A percentile compares a stretch with the other conserved stretches of the same genome.
These are phyloP conservation scores for Acleris cristana DNA, from an alignment of 2,888 invertebrate genomes.

Conservation along the genomic window DNA sequence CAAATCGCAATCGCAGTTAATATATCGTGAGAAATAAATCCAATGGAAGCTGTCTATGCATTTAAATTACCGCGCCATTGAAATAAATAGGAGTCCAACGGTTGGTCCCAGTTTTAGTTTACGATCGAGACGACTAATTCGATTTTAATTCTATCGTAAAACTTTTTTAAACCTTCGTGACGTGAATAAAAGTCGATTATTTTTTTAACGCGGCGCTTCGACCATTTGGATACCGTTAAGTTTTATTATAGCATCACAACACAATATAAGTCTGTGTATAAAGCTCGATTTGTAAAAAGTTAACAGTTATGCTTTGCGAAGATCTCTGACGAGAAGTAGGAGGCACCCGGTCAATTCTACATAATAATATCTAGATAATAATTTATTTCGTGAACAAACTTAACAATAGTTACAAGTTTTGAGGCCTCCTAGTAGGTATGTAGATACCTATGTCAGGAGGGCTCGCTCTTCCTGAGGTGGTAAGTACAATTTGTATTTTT, in stretches of 20 bases:
- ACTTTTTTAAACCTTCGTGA: conserved; percentile 37
- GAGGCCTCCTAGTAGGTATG: no score
- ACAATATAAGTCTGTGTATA: conserved; percentile 25
- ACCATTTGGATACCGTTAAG: conserved; percentile 42
- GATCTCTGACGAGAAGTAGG: conserved; percentile 10
- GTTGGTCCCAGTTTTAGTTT: conserved; percentile 10
- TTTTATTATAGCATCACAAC: conserved; percentile 40
- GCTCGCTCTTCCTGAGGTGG: no score
- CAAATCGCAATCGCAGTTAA: background rate
- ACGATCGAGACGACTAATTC: conserved; percentile 37
- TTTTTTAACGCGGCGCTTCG: conserved; percentile 40
- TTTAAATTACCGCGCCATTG: background rate
- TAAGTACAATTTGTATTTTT: no score
- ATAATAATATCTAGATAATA: no score
- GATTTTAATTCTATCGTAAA: conserved; percentile 42
- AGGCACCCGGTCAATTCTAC: no score
- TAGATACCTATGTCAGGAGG: no score
- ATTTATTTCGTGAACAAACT: no score
- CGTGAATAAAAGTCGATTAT: conserved; percentile 36
- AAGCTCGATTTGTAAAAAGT: conserved; percentile 30
- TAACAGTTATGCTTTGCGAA: conserved; percentile 23
- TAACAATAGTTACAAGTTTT: no score
- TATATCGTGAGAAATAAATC: no score
- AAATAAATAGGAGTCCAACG: conserved; percentile 5
- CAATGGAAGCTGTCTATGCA: background rate